Evolutionary conservation across 2,797 vertebrate species (phyloP), one percentile per base, ranked within the genome.

Genomic region (Gila robusta): DNA sequence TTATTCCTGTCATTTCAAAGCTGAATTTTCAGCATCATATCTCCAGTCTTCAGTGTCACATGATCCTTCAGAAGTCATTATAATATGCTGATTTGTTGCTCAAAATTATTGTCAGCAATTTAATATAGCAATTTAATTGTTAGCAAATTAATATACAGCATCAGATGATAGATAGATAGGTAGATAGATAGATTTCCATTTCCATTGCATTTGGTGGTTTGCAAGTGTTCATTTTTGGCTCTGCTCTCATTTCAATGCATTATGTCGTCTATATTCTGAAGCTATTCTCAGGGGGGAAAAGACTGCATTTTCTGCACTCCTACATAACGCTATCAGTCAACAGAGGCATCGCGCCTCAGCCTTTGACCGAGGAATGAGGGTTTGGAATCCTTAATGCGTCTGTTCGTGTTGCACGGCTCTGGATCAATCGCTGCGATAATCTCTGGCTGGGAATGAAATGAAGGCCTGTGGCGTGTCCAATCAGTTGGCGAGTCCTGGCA

Each of bases 361-460:
- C 12, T 84, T 77, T 47, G 79, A 71, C 39, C 4, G 44, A 83
- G 64, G 77, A 66, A 10, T 37, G 17, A 66, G 72, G 80, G 52
- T 78, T 39, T 82, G 39, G 71, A 77, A 79, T 81, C 39, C 66
- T 71, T 74, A 88, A 86, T 37, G 79, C 59, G 28, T 87, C 44
- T 69, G 39, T 83, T 87, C 37, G 44, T 81, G 26, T 84, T 88
- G 90, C 83, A 83, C 56, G 59, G 89, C 89, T 59, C 39, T 67
- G 69, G 70, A 81, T 86, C 66, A 84, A 86, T 81, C 54, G 17
- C 28, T 10, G 41, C 86, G 81, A 87, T 90, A 88, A 86, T 90
- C 88, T 91, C 84, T 26, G 49, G 76, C 88, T 84, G 91, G 85
- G 90, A 86, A 91, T 84, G 86, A 89, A 87, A 89, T 88, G 78